phyloP scores from a whole-genome alignment of 2,888 invertebrate species.

The Brachylomia viminalis region DNA sequence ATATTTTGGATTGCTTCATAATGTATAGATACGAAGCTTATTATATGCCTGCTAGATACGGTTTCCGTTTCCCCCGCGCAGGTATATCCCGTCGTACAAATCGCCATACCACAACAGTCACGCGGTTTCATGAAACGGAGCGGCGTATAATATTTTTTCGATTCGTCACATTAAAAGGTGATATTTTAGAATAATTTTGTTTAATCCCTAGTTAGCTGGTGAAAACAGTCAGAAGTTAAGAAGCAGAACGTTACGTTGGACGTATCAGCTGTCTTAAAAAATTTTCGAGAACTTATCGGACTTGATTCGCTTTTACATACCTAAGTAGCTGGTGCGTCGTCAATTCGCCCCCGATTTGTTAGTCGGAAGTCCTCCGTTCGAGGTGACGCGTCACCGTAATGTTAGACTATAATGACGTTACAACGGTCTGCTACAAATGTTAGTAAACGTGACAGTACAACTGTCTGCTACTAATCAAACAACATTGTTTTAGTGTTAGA shows the following conservation, averaged over 20 bases:
- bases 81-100: background rate
- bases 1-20: background rate
- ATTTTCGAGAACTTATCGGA: background rate
- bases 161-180: background rate
- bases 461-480: background rate
- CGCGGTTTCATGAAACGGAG: background rate
- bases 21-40: background rate
- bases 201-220: background rate
- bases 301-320: background rate
- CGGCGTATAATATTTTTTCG: background rate
- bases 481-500: constrained; percentile 29
- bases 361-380: background rate
- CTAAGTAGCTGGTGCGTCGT: background rate
- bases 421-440: background rate
- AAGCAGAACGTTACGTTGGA: background rate
- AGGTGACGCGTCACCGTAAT: background rate
- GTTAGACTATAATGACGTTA: too few relatives aligned
- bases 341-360: background rate
- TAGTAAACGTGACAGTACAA: background rate
- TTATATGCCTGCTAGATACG: too few relatives aligned
- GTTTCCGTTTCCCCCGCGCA: too few relatives aligned
- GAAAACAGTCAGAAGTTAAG: background rate
- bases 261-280: background rate
- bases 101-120: background rate
- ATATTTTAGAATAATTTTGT: background rate